Conservation (phyloP, 2,888 invertebrate species). For the Litoditis marina region DNA sequence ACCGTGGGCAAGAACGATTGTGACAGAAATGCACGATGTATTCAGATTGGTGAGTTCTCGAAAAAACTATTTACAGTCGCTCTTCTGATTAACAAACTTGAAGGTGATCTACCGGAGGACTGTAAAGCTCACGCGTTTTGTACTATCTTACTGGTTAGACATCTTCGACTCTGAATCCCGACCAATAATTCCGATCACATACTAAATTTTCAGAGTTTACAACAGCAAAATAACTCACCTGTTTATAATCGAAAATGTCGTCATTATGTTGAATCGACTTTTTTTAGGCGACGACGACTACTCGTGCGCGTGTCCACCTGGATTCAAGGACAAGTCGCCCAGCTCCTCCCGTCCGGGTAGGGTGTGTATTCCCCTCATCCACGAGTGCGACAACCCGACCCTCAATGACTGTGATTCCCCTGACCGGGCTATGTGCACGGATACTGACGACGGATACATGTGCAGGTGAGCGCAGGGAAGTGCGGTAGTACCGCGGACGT, state of each 20-base stretch:
- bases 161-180: no score
- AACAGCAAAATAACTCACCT: no score
- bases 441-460: conserved; percentile 57
- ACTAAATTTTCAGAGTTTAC: no score
- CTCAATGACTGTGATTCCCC: conserved; percentile 57
- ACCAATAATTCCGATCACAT: no score
- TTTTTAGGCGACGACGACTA: conserved; percentile 49
- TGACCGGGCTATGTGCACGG: conserved; percentile 57
- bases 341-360: conserved; percentile 41
- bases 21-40: conserved; percentile 58
- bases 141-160: no score
- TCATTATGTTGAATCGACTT: no score
- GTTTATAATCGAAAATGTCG: no score
- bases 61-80: no score
- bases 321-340: conserved; percentile 54
- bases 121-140: no score
- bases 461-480: conserved; percentile 40
- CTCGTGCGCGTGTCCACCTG: conserved; percentile 56
- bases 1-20: conserved; percentile 57
- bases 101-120: no score
- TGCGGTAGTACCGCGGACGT: no score
- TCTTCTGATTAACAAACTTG: no score
- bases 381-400: conserved; percentile 56
- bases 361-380: conserved; percentile 47
- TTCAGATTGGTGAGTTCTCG: conserved; percentile 37